A percentile compares a stretch with the other conserved stretches of the same genome.
Conservation (phyloP, 2,888 invertebrate species). For the Spilosoma lubricipeda region DNA sequence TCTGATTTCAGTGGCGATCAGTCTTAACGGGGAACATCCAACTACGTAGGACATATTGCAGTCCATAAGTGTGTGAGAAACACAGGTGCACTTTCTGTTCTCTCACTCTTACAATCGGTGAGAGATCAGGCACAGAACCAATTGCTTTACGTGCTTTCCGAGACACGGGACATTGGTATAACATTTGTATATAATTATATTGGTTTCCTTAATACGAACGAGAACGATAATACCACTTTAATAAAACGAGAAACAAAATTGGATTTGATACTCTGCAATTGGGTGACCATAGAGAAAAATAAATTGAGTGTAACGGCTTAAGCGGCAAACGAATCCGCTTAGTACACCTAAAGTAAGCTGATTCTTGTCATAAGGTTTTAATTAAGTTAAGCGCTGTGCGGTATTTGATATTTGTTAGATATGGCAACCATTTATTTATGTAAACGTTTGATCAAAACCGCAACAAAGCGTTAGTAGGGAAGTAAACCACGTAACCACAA, state of each 20-base stretch:
- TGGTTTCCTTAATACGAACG: background rate
- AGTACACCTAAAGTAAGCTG: background rate
- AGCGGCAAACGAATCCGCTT: background rate
- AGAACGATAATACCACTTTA: background rate
- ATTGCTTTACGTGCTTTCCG: too few relatives aligned
- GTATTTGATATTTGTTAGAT: background rate
- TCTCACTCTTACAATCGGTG: too few relatives aligned
- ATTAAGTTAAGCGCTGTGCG: background rate
- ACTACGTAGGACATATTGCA: too few relatives aligned
- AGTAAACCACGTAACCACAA: background rate
- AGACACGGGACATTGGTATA: too few relatives aligned
- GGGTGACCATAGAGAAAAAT: background rate
- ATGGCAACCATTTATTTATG: background rate
- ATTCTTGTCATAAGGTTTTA: background rate
- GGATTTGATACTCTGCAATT: background rate
- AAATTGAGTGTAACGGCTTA: background rate
- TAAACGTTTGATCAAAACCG: background rate
- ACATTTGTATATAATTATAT: too few relatives aligned
- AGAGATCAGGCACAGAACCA: too few relatives aligned
- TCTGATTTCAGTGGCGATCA: too few relatives aligned
- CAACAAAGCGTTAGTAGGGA: background rate
- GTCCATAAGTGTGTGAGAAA: too few relatives aligned
- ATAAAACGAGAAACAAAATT: background rate
- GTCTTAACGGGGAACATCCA: too few relatives aligned
- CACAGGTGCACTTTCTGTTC: too few relatives aligned